Evolutionary conservation across 2,888 invertebrate species (phyloP).

Genomic region (Sminthurides aquaticus): DNA sequence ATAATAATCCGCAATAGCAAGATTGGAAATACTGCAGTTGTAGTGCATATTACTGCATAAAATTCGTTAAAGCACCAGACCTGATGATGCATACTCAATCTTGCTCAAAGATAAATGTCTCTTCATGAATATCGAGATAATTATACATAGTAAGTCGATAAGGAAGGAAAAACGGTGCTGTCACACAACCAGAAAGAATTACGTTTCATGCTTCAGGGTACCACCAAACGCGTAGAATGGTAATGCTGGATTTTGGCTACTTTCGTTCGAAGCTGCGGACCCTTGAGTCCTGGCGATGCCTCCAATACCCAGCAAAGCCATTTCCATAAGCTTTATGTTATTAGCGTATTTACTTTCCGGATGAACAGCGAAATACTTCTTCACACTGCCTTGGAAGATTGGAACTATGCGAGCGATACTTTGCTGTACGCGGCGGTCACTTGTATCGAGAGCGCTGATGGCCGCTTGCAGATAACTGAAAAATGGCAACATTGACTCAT

Average conservation of each 20-base stretch:
- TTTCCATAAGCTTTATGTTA: constrained; percentile 37
- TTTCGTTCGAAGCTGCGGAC: constrained; percentile 1
- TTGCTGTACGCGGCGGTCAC: constrained; percentile 33
- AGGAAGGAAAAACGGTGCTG: too few relatives aligned
- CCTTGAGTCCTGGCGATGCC: constrained; percentile 11
- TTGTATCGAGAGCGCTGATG: constrained; percentile 31
- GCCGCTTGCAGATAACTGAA: constrained; percentile 39
- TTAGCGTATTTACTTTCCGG: constrained; percentile 33
- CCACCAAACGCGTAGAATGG: constrained; percentile 11
- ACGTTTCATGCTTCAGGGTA: constrained; percentile 17
- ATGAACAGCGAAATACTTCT: constrained; percentile 29
- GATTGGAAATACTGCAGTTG: too few relatives aligned
- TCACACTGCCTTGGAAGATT: constrained; percentile 40
- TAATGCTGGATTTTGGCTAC: constrained; percentile 4
- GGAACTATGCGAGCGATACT: constrained; percentile 39
- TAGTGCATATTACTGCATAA: too few relatives aligned
- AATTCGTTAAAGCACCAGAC: too few relatives aligned
- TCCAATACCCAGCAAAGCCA: constrained; percentile 38
- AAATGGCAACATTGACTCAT: background rate
- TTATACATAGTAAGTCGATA: too few relatives aligned
- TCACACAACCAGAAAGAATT: background rate
- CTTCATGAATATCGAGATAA: too few relatives aligned
- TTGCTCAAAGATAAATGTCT: too few relatives aligned
- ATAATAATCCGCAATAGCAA: too few relatives aligned
- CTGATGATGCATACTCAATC: too few relatives aligned